phyloP scores from a whole-genome alignment of 2,888 invertebrate genomes.

The Crossocerus cetratus region DNA sequence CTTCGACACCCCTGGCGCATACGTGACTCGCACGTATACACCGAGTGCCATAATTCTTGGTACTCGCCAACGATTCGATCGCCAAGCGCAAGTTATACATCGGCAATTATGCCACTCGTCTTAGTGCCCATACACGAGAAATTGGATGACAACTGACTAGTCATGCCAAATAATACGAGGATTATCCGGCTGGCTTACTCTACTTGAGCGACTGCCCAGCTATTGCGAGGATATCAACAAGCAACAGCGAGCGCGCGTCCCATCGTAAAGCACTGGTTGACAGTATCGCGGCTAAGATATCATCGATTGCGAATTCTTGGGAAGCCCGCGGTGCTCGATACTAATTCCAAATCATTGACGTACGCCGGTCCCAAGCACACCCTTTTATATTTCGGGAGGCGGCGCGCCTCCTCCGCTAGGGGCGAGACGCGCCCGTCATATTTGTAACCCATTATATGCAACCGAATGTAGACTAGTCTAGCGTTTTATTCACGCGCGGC shows the following conservation, averaged over 20 bases:
- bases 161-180: not conserved
- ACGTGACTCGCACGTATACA: too few species aligned
- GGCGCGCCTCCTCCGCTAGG: not conserved
- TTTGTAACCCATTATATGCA: conserved; percentile 47
- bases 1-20: too few species aligned
- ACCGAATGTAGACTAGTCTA: conserved; percentile 37
- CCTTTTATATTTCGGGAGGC: not conserved
- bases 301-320: conserved; percentile 28
- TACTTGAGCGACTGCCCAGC: not conserved
- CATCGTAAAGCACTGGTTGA: not conserved
- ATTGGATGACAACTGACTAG: not conserved
- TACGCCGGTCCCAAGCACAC: not conserved
- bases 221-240: conserved; percentile 5
- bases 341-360: not conserved
- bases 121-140: too few species aligned
- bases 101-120: not conserved
- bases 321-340: not conserved
- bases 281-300: not conserved
- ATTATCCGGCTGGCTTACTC: conserved; percentile 1
- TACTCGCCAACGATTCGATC: too few species aligned
- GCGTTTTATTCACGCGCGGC: conserved; percentile 46
- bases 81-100: too few species aligned
- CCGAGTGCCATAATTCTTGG: too few species aligned
- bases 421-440: conserved; percentile 11
- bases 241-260: not conserved